phyloP scores from a whole-genome alignment of 2,797 vertebrate genomes.

The Falco novaeseelandiae region DNA sequence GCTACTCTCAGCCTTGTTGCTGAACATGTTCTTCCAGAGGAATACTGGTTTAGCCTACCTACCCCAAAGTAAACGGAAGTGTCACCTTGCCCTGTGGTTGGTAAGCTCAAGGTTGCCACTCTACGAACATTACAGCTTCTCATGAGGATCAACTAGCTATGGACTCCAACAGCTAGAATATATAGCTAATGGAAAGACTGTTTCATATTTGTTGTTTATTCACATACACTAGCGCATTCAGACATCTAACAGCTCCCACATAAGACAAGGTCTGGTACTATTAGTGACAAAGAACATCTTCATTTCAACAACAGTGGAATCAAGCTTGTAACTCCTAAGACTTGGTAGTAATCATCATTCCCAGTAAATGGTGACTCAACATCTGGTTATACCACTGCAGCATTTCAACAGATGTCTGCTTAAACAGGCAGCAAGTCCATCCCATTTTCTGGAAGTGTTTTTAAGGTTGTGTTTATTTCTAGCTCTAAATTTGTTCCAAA shows the following conservation, averaged over 20 bases:
- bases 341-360: neutral
- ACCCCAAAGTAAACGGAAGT: constrained; percentile 76
- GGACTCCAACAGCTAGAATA: neutral
- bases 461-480: neutral
- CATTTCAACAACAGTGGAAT: neutral
- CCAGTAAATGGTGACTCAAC: neutral
- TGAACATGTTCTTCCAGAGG: constrained; percentile 64
- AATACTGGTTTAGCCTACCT: constrained; percentile 69
- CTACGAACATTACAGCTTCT: constrained; percentile 69
- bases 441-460: neutral
- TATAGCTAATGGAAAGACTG: neutral
- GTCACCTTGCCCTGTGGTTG: constrained; percentile 58
- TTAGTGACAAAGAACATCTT: neutral
- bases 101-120: constrained; percentile 66
- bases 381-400: neutral
- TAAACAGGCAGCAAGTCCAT: neutral
- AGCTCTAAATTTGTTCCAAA: neutral
- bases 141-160: constrained; percentile 75
- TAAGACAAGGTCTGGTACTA: neutral
- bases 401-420: neutral
- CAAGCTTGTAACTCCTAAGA: neutral
- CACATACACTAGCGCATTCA: neutral
- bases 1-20: constrained; percentile 55
- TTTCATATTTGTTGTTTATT: neutral
- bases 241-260: neutral